These are phyloP conservation scores for Drosophila diplacantha DNA, from an alignment of 2,888 invertebrate species.

Conservation along the genomic window DNA sequence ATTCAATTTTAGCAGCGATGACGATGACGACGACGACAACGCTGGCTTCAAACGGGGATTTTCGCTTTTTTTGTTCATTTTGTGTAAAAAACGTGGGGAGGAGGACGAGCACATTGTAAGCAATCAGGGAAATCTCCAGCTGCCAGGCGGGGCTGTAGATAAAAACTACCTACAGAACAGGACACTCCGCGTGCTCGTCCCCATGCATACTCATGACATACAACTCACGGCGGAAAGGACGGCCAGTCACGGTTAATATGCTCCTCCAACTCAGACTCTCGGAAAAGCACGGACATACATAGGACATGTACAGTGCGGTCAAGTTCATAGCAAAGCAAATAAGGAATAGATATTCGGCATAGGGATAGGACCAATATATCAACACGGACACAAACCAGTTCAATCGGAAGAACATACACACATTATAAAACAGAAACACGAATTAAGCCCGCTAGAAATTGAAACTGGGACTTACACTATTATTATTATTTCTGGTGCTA, in stretches of 20 bases:
- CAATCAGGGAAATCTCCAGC: constrained; percentile 60
- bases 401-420: not conserved
- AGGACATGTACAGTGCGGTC: not conserved
- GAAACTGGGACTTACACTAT: not conserved
- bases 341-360: no score
- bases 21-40: constrained; percentile 42
- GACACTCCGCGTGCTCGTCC: constrained; percentile 15
- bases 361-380: no score
- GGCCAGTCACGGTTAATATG: constrained; percentile 52
- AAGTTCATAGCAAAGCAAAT: not conserved
- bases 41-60: constrained; percentile 55
- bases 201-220: constrained; percentile 9
- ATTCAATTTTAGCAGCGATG: constrained; percentile 68
- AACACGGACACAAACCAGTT: no score
- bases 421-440: no score
- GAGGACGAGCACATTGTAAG: constrained; percentile 50
- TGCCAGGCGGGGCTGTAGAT: constrained; percentile 56
- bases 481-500: not conserved
- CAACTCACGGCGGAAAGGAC: constrained; percentile 14
- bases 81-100: constrained; percentile 24
- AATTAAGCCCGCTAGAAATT: no score
- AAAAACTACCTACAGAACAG: constrained; percentile 55
- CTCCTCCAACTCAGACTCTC: constrained; percentile 30
- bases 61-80: constrained; percentile 52
- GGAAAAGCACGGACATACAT: constrained; percentile 10